Base-by-base conservation (phyloP, 1,140 invertebrate species). In the Drosophila sp. region DNA sequence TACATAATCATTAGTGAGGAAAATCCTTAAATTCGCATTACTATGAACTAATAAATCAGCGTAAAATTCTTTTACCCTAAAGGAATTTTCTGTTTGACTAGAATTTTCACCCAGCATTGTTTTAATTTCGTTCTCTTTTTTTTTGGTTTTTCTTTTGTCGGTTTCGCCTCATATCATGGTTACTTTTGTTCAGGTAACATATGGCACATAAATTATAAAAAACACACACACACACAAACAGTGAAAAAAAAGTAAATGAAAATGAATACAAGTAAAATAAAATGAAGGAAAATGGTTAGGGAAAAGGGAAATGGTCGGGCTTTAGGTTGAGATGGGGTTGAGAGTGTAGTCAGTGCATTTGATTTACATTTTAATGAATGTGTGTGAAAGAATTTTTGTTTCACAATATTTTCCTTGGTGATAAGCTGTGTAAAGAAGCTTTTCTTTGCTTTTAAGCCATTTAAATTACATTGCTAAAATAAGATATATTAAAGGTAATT, bases 191-290 rank as follows among this genome's bases (percentile, higher is more conserved):
- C n/a, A 62, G 76, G 81, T 77, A 89, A 89, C 84, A 89, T 76
- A 72, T 89, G 84, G 66, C 77, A 60, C 84, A 89, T 89, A 89
- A 89, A 89, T 89, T 89, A 89, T 69, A 70, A 60, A 64, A 55
- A 61, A 66, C 62, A 47, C 35, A 66, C 33, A 70, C 27, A 70
- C 58, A 66, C 60, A 75, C 40, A 70, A 55, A 65, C 64, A 44
- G 35, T 29, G 63, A 57, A 64, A 62, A 47, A 73, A 79, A 60
- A 68, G 40, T 68, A 65, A 67, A 70, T 82, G 69, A 72, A 79
- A 82, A 82, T 66, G 44, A 64, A 44, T 55, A 25, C 25, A 47
- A 7, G 57, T 30, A 11, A 65, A 29, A 60, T 47, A 47, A 65
- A 69, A 44, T 66, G 62, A 61, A 60, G 57, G 41, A 44, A 44